These are phyloP conservation scores for Protonemura montana DNA, from an alignment of 2,888 invertebrate species.

Conservation along the genomic window DNA sequence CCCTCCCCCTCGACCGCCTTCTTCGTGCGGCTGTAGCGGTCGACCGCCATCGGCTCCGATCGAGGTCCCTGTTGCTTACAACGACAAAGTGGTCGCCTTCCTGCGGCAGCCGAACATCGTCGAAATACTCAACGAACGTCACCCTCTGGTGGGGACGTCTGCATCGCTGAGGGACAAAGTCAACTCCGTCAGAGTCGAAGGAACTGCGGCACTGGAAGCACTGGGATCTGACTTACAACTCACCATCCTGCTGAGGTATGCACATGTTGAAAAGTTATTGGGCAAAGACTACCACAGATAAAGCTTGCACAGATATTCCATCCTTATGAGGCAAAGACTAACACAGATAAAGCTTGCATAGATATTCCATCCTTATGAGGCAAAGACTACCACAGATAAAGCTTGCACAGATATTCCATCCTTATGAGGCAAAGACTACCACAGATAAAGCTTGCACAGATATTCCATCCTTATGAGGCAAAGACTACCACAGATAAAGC, in stretches of 20 bases:
- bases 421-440: too few species aligned
- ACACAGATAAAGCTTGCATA: too few species aligned
- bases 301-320: too few species aligned
- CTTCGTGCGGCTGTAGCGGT: slow-evolving; percentile 55
- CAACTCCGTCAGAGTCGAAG: slow-evolving; percentile 87
- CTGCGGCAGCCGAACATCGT: slow-evolving; percentile 92
- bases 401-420: too few species aligned
- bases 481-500: too few species aligned
- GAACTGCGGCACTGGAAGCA: slow-evolving; percentile 82
- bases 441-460: too few species aligned
- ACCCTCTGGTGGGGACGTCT: slow-evolving; percentile 72
- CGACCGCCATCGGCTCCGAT: slow-evolving; percentile 56
- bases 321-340: too few species aligned
- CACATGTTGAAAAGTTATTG: too few species aligned
- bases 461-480: too few species aligned
- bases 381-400: too few species aligned
- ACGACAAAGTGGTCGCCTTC: slow-evolving; percentile 96
- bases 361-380: too few species aligned
- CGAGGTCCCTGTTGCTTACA: slow-evolving; percentile 88
- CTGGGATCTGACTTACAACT: slow-evolving; percentile 93
- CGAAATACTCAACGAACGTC: slow-evolving; percentile 86
- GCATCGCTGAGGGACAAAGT: slow-evolving; percentile 85
- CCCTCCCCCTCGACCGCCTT: slow-evolving; percentile 74
- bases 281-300: too few species aligned
- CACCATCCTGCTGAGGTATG: slow-evolving; percentile 87